Base-by-base conservation (phyloP, 2,797 vertebrate species). In the Anguilla obscura region DNA sequence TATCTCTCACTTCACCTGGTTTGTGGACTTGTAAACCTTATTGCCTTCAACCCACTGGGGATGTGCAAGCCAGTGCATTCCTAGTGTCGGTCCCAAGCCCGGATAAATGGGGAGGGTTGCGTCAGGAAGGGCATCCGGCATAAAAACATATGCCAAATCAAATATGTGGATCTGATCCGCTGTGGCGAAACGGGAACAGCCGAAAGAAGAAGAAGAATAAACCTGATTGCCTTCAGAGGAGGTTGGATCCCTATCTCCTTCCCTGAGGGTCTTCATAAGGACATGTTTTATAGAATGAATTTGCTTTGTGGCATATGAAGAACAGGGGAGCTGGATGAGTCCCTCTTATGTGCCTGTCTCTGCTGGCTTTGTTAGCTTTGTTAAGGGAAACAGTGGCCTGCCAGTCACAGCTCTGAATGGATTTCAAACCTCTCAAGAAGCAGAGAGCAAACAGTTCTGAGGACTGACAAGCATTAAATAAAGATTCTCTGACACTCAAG, bases 331-430 rank as follows among this genome's bases (percentile, higher is more conserved):
- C 33, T 14, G 69, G n/a, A 30, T 7, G 69, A 18, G 69, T 27
- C 69, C 8, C 27, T 27, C 63, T 12, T 69, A 7, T 27, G n/a
- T 24, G n/a, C 9, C 21, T 69, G 5, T 69, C 63, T 69, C 63
- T 18, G 56, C 56, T 58, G 56, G 56, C 56, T 58, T 16, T 14
- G 63, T 5, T 69, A n/a, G 24, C n/a, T 69, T 69, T 71, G 69
- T 30, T 33, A 33, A 71, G 24, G n/a, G 69, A 71, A 10, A 60
- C 9, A 84, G 24, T 85, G 58, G 54, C 36, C 85, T 71, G 58
- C 58, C 56, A 69, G 63, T 87, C 87, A 76, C 71, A 36, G n/a
- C 52, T 83, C 82, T 36, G 84, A 85, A 66, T 85, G 60, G 84
- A 87, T 80, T 86, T 86, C 50, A 85, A 50, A 85, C 48, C 27